A percentile compares a stretch with the other conserved stretches of the same genome.
These are phyloP conservation scores for Apocheima hispidaria DNA, from an alignment of 2,888 invertebrate species.

Conservation along the genomic window DNA sequence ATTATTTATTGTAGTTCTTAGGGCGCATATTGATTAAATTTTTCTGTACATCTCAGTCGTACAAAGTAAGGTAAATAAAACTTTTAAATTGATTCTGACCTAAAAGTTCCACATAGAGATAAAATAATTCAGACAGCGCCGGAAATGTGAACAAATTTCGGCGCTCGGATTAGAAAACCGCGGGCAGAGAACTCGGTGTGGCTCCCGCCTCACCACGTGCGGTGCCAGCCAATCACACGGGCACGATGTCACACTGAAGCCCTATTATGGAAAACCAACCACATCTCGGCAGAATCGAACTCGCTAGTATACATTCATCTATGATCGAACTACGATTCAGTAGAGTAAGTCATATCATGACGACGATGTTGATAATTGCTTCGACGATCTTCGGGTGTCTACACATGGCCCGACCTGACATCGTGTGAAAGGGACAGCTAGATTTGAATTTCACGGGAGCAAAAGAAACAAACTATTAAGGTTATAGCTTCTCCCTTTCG, in stretches of 20 bases:
- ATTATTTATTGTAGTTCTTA: background rate
- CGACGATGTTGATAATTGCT: too few relatives aligned
- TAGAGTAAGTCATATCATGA: too few relatives aligned
- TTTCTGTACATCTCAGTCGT: background rate
- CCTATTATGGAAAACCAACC: constrained; percentile 32
- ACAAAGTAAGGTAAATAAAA: constrained; percentile 30
- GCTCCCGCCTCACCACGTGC: constrained; percentile 49
- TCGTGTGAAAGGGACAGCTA: too few relatives aligned
- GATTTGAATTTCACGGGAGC: too few relatives aligned
- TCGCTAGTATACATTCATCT: background rate
- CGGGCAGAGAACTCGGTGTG: constrained; percentile 69
- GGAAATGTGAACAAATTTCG: constrained; percentile 65
- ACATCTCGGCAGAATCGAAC: constrained; percentile 16
- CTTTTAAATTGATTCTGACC: constrained; percentile 31
- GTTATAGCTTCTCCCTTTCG: too few relatives aligned
- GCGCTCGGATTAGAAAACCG: constrained; percentile 75
- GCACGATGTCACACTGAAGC: constrained; percentile 45
- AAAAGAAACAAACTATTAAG: too few relatives aligned
- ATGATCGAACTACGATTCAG: background rate
- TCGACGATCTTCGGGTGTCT: too few relatives aligned
- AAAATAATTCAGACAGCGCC: constrained; percentile 52
- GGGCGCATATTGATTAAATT: background rate
- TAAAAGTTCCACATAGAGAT: constrained; percentile 39
- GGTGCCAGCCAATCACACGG: constrained; percentile 58
- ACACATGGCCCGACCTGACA: too few relatives aligned